phyloP scores from a whole-genome alignment of 1,140 invertebrate species.

The Heliconius hewitsoni region DNA sequence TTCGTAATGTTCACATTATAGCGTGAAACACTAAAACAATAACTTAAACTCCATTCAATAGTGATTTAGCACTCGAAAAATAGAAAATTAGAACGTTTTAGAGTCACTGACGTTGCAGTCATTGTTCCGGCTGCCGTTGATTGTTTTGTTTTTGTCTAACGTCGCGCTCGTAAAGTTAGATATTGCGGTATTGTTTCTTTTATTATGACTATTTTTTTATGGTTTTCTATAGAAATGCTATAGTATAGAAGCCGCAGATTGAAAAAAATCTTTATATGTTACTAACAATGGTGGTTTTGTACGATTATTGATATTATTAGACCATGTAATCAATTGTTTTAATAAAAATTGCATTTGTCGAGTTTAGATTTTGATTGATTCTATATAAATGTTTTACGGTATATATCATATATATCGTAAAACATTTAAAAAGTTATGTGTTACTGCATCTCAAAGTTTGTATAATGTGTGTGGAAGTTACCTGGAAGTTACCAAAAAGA shows the following conservation, averaged over 20 bases:
- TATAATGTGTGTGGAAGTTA: too few species aligned
- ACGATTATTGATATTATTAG: background rate
- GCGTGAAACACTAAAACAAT: conserved; percentile 10
- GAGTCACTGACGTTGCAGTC: conserved; percentile 22
- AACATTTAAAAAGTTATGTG: too few species aligned
- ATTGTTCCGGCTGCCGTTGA: conserved; percentile 24
- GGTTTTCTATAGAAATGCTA: background rate
- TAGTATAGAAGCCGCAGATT: background rate
- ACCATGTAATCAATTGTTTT: too few species aligned
- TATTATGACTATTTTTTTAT: conserved; percentile 18
- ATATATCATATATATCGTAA: too few species aligned
- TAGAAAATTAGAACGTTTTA: background rate
- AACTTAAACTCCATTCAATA: background rate
- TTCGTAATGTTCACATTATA: background rate
- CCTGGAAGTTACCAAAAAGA: too few species aligned
- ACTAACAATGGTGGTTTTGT: background rate
- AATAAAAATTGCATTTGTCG: too few species aligned
- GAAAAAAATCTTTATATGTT: background rate
- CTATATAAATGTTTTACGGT: too few species aligned
- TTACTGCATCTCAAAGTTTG: too few species aligned
- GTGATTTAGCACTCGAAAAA: background rate
- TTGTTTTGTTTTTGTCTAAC: conserved; percentile 31
- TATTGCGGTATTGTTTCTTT: conserved; percentile 24
- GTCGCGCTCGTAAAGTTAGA: conserved; percentile 19
- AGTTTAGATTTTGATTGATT: too few species aligned